Evolutionary conservation across 2,888 invertebrate species (phyloP).

Genomic region (Oscheius myriophilus): DNA sequence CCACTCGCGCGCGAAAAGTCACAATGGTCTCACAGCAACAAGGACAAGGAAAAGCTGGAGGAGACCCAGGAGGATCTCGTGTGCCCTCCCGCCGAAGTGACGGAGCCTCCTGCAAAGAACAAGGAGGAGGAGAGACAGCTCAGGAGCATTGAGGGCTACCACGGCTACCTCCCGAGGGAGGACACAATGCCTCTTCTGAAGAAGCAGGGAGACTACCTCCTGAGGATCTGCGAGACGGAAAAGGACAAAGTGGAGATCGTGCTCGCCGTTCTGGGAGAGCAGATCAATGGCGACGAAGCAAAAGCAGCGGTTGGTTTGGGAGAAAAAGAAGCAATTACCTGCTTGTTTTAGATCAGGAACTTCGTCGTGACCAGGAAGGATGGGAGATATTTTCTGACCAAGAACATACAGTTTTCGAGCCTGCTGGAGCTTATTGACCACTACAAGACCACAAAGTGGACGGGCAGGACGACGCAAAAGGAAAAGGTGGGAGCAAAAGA

Average conservation of each 20-base stretch:
- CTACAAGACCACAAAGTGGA: slow-evolving; percentile 3
- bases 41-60: no score
- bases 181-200: slow-evolving; percentile 30
- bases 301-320: background rate
- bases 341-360: background rate
- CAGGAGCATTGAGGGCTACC: slow-evolving; percentile 32
- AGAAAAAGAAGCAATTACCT: no score
- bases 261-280: slow-evolving; percentile 16
- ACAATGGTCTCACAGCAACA: no score
- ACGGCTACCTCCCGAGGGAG: slow-evolving; percentile 41
- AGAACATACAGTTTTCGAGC: background rate
- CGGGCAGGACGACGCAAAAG: background rate
- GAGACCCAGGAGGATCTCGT: no score
- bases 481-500: no score
- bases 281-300: background rate
- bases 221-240: slow-evolving; percentile 37
- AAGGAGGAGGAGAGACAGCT: slow-evolving; percentile 3
- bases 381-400: background rate
- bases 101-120: background rate
- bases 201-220: slow-evolving; percentile 36
- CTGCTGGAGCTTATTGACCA: background rate
- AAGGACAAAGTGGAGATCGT: slow-evolving; percentile 28
- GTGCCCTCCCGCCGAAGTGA: no score
- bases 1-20: no score
- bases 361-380: background rate